Evolutionary conservation across 1,140 invertebrate species (phyloP).

Genomic region (Neodiprion fabricii): DNA sequence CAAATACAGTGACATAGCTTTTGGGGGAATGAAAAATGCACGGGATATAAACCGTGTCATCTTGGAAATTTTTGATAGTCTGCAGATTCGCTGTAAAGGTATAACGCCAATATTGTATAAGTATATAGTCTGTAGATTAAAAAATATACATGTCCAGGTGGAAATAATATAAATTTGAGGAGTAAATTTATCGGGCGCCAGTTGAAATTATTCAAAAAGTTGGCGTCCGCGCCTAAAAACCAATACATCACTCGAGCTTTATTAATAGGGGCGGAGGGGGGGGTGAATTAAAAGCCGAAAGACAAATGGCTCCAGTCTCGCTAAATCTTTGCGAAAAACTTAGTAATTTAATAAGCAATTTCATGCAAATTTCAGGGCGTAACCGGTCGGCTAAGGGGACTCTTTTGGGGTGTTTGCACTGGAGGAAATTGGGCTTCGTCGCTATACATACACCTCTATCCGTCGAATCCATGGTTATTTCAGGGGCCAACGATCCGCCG

Average conservation of each 20-base stretch:
- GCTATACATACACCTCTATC: conserved; percentile 2
- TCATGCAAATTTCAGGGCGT: conserved; percentile 54
- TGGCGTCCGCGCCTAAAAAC: conserved; percentile 11
- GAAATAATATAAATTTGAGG: conserved; percentile 9
- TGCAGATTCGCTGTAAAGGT: no score
- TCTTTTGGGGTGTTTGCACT: conserved; percentile 4
- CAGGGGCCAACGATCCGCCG: background rate
- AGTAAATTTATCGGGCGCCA: background rate
- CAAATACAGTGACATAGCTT: no score
- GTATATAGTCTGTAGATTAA: no score
- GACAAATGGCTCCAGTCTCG: conserved; percentile 52
- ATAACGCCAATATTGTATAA: no score
- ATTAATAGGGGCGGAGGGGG: conserved; percentile 15
- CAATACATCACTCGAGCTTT: conserved; percentile 28
- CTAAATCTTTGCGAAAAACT: conserved; percentile 58
- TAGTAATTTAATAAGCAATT: conserved; percentile 61
- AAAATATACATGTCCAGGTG: background rate
- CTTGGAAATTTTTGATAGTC: no score
- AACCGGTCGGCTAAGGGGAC: background rate
- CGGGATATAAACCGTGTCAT: no score
- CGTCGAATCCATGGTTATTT: background rate
- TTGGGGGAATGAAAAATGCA: no score
- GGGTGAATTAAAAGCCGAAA: conserved; percentile 53
- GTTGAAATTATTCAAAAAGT: conserved; percentile 20
- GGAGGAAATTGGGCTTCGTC: conserved; percentile 1